These are phyloP conservation scores for rat (Rattus norvegicus) DNA, from an alignment of 2,113 vertebrate genomes.

Conservation along the genomic window GRCr8 NC_086035.1:54321001-54321500, in stretches of 20 bases:
- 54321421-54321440: not conserved
- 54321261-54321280: conserved; percentile 50
- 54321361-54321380: conserved; percentile 65
- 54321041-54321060: conserved; percentile 94
- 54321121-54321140: conserved; percentile 92
- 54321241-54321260: conserved; percentile 24
- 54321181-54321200: conserved; percentile 84
- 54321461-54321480: not conserved
- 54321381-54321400: conserved; percentile 65
- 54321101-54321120: conserved; percentile 94
- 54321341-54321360: conserved; percentile 64
- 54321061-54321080: conserved; percentile 94
- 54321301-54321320: conserved; percentile 78
- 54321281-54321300: conserved; percentile 73
- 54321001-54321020: conserved; percentile 92
- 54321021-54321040: conserved; percentile 98
- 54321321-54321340: conserved; percentile 44
- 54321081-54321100: conserved; percentile 94
- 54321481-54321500: not conserved
- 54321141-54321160: conserved; percentile 90
- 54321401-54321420: not conserved
- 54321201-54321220: conserved; percentile 70
- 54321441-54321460: not conserved
- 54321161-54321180: conserved; percentile 89
- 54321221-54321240: not conserved